Evolutionary conservation across 2,888 invertebrate genomes (phyloP).

Genomic region (Morpho achilles): DNA sequence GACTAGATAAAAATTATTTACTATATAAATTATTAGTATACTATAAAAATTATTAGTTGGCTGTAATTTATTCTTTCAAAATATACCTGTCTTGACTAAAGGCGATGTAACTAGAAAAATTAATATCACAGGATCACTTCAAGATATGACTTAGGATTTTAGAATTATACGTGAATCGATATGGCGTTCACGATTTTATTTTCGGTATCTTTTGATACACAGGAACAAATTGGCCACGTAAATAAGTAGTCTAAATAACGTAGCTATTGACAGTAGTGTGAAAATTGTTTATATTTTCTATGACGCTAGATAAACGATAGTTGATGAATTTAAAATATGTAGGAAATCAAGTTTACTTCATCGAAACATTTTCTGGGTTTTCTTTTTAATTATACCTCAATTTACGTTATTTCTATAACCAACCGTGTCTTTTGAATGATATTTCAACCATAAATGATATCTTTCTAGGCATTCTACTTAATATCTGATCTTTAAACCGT

Average conservation of each 20-base stretch:
- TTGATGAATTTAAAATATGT: slow-evolving; percentile 10
- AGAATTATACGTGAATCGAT: too few species aligned
- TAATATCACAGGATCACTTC: neutral
- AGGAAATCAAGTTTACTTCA: slow-evolving; percentile 7
- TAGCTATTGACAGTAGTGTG: slow-evolving; percentile 8
- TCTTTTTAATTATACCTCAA: too few species aligned
- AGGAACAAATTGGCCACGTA: slow-evolving; percentile 11
- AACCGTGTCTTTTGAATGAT: too few species aligned
- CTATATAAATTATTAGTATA: too few species aligned
- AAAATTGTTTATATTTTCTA: slow-evolving; percentile 20
- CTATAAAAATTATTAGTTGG: too few species aligned
- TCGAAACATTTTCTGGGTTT: slow-evolving; percentile 4
- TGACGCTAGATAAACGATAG: slow-evolving; percentile 22
- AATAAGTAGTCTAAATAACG: slow-evolving; percentile 3
- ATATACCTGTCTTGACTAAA: too few species aligned
- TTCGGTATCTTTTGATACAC: neutral
- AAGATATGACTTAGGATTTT: neutral
- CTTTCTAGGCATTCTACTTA: slow-evolving; percentile 19
- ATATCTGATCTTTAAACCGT: slow-evolving; percentile 11
- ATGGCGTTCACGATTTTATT: neutral
- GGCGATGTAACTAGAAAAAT: too few species aligned
- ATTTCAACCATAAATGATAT: slow-evolving; percentile 10
- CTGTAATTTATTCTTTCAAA: too few species aligned
- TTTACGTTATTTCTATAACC: too few species aligned
- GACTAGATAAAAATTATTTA: too few species aligned